Conservation (phyloP, 2,888 invertebrate genomes). For the Machimus rusticus region DNA sequence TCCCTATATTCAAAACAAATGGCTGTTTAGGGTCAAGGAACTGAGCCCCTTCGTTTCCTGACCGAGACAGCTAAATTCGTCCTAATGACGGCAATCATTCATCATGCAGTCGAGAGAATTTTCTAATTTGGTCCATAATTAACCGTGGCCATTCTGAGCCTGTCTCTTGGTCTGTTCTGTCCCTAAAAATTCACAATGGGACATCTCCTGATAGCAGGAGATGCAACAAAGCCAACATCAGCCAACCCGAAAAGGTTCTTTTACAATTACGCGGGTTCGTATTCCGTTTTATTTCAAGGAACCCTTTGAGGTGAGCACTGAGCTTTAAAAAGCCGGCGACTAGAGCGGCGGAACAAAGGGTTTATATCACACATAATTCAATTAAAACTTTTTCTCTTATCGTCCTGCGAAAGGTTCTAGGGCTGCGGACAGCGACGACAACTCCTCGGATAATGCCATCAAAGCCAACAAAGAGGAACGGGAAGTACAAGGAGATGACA, state of each 20-base stretch:
- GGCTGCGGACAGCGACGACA: not conserved
- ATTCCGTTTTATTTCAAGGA: not conserved
- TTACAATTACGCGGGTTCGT: not conserved
- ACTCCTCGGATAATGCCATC: not conserved
- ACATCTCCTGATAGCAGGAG: not conserved
- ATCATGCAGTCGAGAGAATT: not conserved
- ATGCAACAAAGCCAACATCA: not conserved
- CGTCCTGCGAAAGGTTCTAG: not conserved
- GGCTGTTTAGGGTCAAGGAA: not conserved
- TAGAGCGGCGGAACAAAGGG: not conserved
- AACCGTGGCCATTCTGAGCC: not conserved
- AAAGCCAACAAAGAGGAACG: not conserved
- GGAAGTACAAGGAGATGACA: not conserved
- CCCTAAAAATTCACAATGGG: not conserved
- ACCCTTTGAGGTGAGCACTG: not conserved
- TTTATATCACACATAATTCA: not conserved
- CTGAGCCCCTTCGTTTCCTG: not conserved
- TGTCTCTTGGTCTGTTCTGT: not conserved
- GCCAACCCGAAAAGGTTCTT: not conserved
- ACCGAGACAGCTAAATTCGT: not conserved
- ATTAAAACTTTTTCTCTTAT: not conserved
- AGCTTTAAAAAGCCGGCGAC: not conserved
- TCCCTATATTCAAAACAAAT: not conserved
- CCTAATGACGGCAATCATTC: not conserved
- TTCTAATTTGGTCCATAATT: not conserved